These are phyloP conservation scores for Serrognathus titanus DNA, from an alignment of 2,888 invertebrate genomes.

Conservation along the genomic window DNA sequence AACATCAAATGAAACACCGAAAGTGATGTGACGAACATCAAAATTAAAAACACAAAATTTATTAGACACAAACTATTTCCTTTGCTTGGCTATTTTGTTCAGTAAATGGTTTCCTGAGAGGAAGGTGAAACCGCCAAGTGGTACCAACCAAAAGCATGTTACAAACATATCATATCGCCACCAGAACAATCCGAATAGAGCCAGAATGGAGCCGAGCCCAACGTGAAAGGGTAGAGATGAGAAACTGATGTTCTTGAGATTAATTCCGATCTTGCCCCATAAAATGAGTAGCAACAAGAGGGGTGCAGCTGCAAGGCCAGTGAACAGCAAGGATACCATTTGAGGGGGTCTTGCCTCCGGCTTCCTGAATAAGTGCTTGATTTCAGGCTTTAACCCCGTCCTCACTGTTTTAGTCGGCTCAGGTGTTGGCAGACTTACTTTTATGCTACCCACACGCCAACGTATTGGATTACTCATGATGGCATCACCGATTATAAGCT, in stretches of 20 bases:
- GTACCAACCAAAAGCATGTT: conserved; percentile 83
- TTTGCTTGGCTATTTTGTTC: conserved; percentile 66
- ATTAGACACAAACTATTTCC: conserved; percentile 22
- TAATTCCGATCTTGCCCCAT: conserved; percentile 86
- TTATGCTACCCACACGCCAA: conserved; percentile 79
- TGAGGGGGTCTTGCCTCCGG: conserved; percentile 90
- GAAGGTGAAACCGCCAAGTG: conserved; percentile 86
- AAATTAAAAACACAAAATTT: too few relatives aligned
- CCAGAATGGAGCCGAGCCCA: conserved; percentile 83
- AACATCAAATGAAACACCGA: too few relatives aligned
- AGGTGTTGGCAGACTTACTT: conserved; percentile 61
- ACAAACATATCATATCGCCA: conserved; percentile 92
- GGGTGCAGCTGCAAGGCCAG: conserved; percentile 76
- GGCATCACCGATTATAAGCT: conserved; percentile 87
- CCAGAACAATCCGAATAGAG: conserved; percentile 90
- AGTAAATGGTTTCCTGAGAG: conserved; percentile 89
- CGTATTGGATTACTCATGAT: conserved; percentile 84
- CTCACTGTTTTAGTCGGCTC: conserved; percentile 30
- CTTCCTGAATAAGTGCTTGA: conserved; percentile 81
- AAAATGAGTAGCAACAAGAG: conserved; percentile 76
- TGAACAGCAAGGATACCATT: conserved; percentile 86
- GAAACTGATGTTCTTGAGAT: conserved; percentile 77
- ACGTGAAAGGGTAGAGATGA: conserved; percentile 87
- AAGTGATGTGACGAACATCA: too few relatives aligned
- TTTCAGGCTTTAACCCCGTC: conserved; percentile 57